These are phyloP conservation scores for Grammomys dolichurus DNA, from an alignment of 2,113 vertebrate genomes.

Conservation along the genomic window DNA sequence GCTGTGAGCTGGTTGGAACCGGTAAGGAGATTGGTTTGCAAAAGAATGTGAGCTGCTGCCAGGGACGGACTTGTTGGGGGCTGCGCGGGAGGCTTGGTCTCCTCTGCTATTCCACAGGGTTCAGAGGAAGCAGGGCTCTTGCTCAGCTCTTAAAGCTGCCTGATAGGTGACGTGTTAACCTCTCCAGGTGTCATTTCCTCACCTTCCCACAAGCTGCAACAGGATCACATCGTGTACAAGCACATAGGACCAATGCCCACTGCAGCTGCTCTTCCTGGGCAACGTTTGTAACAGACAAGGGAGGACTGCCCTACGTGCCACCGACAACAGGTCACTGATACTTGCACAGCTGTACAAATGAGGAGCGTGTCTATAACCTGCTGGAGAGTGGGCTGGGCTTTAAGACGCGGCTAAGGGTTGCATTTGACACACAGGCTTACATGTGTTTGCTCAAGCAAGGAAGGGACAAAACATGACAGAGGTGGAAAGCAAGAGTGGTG, in stretches of 20 bases:
- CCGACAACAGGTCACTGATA: not conserved
- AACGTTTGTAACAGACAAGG: not conserved
- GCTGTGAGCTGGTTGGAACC: not conserved
- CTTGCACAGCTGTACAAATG: not conserved
- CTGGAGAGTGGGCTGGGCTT: not conserved
- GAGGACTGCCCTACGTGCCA: not conserved
- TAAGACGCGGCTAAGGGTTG: not conserved
- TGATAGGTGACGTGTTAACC: not conserved
- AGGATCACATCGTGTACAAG: not conserved
- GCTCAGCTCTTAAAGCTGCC: not conserved
- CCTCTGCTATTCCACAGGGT: not conserved
- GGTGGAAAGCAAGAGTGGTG: not conserved
- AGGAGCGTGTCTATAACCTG: not conserved
- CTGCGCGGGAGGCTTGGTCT: too few species aligned
- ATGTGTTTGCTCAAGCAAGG: not conserved
- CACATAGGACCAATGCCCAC: rapidly evolving
- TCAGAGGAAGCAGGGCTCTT: not conserved
- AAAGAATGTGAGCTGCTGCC: not conserved
- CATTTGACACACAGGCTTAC: not conserved
- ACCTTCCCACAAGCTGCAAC: not conserved
- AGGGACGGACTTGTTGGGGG: rapidly evolving
- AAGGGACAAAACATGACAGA: not conserved
- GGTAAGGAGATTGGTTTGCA: constrained; percentile 31
- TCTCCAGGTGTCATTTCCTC: not conserved
- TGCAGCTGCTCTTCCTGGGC: not conserved